Evolutionary conservation across 2,888 invertebrate genomes (phyloP).

Genomic region (Rhamphomyia laevipes): DNA sequence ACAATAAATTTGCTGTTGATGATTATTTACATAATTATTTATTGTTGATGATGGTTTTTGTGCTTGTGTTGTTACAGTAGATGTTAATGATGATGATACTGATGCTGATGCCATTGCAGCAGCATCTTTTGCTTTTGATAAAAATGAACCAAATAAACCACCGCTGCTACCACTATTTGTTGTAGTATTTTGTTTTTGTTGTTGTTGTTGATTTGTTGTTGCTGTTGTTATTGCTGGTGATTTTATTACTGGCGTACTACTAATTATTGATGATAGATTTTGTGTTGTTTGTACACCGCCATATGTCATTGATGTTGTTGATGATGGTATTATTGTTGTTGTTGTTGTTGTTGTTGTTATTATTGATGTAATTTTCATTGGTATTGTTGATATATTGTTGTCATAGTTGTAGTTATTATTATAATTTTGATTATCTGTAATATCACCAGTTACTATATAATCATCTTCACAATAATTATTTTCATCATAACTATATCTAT

Average conservation of each 20-base stretch:
- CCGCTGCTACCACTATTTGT: too few relatives aligned
- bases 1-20: not conserved
- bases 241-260: not conserved
- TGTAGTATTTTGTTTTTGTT: conserved; percentile 1
- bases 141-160: conserved; percentile 31
- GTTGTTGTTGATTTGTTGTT: conserved; percentile 12
- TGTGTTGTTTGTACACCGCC: not conserved
- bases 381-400: not conserved
- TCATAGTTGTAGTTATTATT: conserved; percentile 29
- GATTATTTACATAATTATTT: not conserved
- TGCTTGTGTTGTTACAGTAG: conserved; percentile 18
- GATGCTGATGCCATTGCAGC: conserved; percentile 33
- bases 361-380: not conserved
- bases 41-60: conserved; percentile 19
- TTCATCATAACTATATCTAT: conserved; percentile 22
- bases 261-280: not conserved
- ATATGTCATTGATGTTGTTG: not conserved
- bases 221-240: conserved; percentile 9
- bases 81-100: conserved; percentile 27
- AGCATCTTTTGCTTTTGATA: conserved; percentile 27
- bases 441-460: conserved; percentile 23
- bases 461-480: conserved; percentile 24
- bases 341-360: not conserved
- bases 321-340: not conserved
- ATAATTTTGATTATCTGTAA: conserved; percentile 19